Percentiles rank a stretch among this genome's conserved stretches.
Conservation (phyloP, 2,797 vertebrate genomes). For the Paguma larvata region DNA sequence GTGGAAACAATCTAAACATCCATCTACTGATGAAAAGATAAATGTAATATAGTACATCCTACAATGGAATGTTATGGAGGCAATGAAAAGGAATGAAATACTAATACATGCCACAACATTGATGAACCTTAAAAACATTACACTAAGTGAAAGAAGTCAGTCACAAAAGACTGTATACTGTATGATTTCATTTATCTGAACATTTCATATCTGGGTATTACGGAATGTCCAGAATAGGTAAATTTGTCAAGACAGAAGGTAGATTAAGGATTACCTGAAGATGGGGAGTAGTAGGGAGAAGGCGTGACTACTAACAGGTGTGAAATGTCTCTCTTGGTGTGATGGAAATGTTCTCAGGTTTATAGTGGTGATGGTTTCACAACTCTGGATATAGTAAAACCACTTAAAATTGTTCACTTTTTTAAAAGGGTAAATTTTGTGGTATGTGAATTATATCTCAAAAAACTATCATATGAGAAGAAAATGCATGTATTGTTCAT, state of each 20-base stretch:
- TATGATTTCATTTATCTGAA: background rate
- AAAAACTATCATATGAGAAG: background rate
- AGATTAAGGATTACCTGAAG: background rate
- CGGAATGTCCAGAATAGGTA: background rate
- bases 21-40: background rate
- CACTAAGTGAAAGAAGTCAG: background rate
- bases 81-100: background rate
- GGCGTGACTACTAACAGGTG: background rate
- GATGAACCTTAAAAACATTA: background rate
- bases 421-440: background rate
- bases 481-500: background rate
- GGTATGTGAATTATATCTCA: background rate
- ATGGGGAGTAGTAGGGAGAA: background rate
- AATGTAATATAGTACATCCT: background rate
- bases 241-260: background rate
- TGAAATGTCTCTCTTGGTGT: background rate
- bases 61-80: background rate
- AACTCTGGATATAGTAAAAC: background rate
- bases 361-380: background rate
- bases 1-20: background rate
- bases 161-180: background rate
- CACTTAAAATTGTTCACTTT: background rate
- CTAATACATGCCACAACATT: background rate
- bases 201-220: background rate
- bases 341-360: background rate